These are phyloP conservation scores for Aselliscus stoliczkanus DNA, from an alignment of 2,797 vertebrate species.

Conservation along the genomic window DNA sequence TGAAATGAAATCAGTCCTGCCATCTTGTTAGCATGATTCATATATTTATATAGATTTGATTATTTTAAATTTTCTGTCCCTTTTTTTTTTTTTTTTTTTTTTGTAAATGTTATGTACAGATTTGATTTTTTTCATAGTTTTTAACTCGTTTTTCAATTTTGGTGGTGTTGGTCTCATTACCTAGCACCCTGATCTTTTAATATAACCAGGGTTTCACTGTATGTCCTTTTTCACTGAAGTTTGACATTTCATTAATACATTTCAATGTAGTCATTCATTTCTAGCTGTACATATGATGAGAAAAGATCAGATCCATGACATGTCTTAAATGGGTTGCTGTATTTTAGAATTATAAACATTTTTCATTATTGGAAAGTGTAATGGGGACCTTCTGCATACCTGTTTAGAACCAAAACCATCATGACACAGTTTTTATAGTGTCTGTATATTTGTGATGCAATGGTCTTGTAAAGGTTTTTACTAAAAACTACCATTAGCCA, in stretches of 20 bases:
- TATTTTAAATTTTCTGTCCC: constrained; percentile 82
- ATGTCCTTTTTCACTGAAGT: constrained; percentile 79
- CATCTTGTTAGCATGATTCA: constrained; percentile 85
- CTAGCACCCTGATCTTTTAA: constrained; percentile 79
- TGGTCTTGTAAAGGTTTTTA: constrained; percentile 99
- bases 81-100: constrained; percentile 86
- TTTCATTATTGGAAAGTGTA: constrained; percentile 84
- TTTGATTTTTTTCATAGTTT: constrained; percentile 94
- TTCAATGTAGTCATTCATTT: constrained; percentile 76
- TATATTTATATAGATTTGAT: constrained; percentile 93
- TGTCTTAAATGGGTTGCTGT: constrained; percentile 91
- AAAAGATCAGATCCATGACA: constrained; percentile 82
- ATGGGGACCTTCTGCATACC: constrained; percentile 92
- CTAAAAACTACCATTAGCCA: constrained; percentile 98
- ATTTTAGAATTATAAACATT: constrained; percentile 83
- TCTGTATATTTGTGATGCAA: constrained; percentile 93
- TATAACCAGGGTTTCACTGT: constrained; percentile 78
- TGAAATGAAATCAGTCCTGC: constrained; percentile 56
- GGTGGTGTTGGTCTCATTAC: constrained; percentile 85
- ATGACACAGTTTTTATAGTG: constrained; percentile 88
- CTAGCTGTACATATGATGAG: constrained; percentile 83
- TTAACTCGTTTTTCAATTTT: constrained; percentile 92
- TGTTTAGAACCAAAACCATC: constrained; percentile 87
- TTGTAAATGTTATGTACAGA: constrained; percentile 99
- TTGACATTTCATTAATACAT: constrained; percentile 78